Evolutionary conservation across 64 coral and sea anemone species (phyloP).

Genomic region (Pocillopora verrucosa): DNA sequence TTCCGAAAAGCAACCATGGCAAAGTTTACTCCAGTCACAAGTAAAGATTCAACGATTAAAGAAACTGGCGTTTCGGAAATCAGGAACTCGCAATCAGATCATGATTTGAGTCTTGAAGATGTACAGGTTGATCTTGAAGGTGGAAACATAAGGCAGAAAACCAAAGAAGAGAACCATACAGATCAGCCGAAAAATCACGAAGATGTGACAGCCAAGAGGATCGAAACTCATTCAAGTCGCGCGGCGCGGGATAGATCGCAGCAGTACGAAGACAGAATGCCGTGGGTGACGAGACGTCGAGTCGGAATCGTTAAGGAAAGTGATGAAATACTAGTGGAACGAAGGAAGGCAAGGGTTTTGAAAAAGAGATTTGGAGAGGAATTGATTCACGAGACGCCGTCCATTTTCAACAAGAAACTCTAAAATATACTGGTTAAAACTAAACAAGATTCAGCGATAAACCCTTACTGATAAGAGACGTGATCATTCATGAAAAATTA

Average conservation of each 20-base stretch:
- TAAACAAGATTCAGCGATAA: not conserved
- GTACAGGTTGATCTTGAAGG: not conserved
- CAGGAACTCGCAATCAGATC: not conserved
- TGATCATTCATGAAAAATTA: no score
- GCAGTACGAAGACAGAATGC: not conserved
- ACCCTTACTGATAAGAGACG: no score
- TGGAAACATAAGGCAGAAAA: not conserved
- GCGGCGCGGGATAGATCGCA: not conserved
- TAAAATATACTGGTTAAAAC: not conserved
- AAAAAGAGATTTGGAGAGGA: not conserved
- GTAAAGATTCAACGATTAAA: not conserved
- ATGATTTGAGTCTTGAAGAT: not conserved
- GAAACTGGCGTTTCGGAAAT: not conserved
- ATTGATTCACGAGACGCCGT: not conserved
- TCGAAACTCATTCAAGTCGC: not conserved
- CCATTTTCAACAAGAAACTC: not conserved
- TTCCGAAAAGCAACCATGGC: not conserved
- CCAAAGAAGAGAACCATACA: no score
- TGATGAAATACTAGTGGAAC: not conserved
- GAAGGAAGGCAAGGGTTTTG: not conserved
- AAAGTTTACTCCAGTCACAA: not conserved
- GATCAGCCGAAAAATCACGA: no score
- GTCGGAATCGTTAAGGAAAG: not conserved
- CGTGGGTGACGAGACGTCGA: not conserved
- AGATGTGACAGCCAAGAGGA: not conserved